Conservation (phyloP, 1,140 invertebrate genomes). For the Nixonia krombeini region DNA sequence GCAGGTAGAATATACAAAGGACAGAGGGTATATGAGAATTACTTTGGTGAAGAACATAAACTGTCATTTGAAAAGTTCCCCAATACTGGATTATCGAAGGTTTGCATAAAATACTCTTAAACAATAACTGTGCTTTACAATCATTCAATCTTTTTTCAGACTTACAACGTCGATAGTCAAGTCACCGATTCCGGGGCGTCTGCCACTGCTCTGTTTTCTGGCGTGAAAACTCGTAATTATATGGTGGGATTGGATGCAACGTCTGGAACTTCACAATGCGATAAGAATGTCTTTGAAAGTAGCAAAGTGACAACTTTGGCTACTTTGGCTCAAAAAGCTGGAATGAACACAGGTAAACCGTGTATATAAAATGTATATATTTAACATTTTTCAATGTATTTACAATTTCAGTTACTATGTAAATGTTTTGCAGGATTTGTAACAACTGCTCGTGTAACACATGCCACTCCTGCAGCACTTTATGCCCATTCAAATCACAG, state of each 20-base stretch:
- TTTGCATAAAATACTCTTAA: no score
- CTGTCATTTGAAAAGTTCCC: conserved; percentile 76
- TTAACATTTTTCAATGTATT: no score
- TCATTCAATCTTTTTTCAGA: conserved; percentile 70
- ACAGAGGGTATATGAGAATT: conserved; percentile 71
- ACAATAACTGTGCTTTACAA: background rate
- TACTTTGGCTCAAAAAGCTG: conserved; percentile 78
- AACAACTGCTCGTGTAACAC: conserved; percentile 83
- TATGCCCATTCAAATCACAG: conserved; percentile 80
- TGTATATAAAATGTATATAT: no score
- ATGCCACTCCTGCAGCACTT: conserved; percentile 83
- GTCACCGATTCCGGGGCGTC: conserved; percentile 84
- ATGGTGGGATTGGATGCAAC: conserved; percentile 78
- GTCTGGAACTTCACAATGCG: conserved; percentile 70
- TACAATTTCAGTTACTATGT: no score
- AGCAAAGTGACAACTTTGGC: conserved; percentile 75
- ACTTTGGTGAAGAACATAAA: conserved; percentile 73
- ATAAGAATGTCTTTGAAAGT: conserved; percentile 65
- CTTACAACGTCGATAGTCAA: conserved; percentile 83
- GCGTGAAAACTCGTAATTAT: conserved; percentile 79
- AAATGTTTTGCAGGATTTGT: conserved; percentile 74
- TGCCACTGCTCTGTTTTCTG: conserved; percentile 82
- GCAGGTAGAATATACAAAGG: conserved; percentile 76
- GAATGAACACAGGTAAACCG: conserved; percentile 80
- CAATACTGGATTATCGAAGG: conserved; percentile 74